Percentiles rank a stretch among this genome's conserved stretches.
Evolutionary conservation across 2,113 vertebrate genomes (phyloP).

Genomic region (Dromiciops gliroides): DNA sequence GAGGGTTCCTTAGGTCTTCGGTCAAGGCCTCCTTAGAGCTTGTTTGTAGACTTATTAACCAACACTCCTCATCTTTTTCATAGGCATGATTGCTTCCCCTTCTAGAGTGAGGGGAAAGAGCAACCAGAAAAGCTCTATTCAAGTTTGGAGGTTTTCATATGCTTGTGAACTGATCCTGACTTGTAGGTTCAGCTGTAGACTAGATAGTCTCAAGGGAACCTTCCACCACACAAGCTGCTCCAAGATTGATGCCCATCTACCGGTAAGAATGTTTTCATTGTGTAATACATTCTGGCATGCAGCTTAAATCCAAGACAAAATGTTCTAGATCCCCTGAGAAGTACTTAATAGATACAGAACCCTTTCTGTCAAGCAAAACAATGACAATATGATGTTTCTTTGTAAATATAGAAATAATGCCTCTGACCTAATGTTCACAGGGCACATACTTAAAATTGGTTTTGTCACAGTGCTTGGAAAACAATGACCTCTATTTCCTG

Average conservation of each 20-base stretch:
- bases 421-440: not conserved
- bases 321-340: conserved; percentile 15
- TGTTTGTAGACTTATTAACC: not conserved
- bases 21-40: not conserved
- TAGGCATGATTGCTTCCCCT: not conserved
- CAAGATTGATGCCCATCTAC: not conserved
- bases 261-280: not conserved
- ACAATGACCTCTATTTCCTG: not conserved
- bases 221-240: not conserved
- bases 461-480: not conserved
- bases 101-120: not conserved
- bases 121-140: not conserved
- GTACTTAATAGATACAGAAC: not conserved
- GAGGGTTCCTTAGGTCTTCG: not conserved
- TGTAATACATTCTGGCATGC: not conserved
- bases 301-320: not conserved
- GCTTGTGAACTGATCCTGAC: not conserved
- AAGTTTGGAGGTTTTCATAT: not conserved
- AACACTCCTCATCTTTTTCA: not conserved
- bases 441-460: not conserved
- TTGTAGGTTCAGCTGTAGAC: not conserved
- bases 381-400: conserved; percentile 15
- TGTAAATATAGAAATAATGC: not conserved
- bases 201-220: not conserved
- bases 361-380: not conserved